These are phyloP conservation scores for Heptranchias perlo DNA, from an alignment of 2,113 vertebrate genomes.

Conservation along the genomic window DNA sequence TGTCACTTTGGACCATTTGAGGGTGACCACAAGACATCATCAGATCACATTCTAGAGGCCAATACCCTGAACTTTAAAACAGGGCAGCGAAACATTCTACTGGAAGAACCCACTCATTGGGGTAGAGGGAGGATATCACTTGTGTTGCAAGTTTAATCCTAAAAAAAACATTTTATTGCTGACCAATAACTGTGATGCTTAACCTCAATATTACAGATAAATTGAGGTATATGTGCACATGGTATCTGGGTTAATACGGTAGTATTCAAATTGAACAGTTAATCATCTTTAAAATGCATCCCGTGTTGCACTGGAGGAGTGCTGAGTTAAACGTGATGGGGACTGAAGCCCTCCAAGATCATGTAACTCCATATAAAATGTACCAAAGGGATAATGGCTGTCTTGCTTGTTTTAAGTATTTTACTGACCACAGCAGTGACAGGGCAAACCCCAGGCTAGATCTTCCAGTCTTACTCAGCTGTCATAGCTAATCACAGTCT, in stretches of 20 bases:
- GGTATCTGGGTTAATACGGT: neutral
- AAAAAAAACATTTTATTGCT: neutral
- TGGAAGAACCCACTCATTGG: neutral
- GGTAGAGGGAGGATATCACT: neutral
- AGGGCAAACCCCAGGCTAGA: neutral
- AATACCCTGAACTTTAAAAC: neutral
- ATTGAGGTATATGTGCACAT: neutral
- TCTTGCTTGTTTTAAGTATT: neutral
- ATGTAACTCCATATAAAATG: neutral
- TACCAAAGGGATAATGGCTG: neutral
- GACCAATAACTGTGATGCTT: neutral
- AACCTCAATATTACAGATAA: neutral
- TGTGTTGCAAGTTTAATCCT: neutral
- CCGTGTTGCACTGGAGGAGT: neutral
- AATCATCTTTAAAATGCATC: neutral
- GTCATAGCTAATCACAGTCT: neutral
- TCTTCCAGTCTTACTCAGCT: neutral
- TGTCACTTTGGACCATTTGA: neutral
- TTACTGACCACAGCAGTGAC: neutral
- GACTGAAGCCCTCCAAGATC: neutral
- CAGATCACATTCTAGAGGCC: neutral
- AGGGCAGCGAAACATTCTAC: neutral
- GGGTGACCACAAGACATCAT: neutral
- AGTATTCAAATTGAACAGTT: neutral
- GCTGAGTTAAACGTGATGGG: neutral